These are phyloP conservation scores for Arge pagana DNA, from an alignment of 2,888 invertebrate species.

Conservation along the genomic window DNA sequence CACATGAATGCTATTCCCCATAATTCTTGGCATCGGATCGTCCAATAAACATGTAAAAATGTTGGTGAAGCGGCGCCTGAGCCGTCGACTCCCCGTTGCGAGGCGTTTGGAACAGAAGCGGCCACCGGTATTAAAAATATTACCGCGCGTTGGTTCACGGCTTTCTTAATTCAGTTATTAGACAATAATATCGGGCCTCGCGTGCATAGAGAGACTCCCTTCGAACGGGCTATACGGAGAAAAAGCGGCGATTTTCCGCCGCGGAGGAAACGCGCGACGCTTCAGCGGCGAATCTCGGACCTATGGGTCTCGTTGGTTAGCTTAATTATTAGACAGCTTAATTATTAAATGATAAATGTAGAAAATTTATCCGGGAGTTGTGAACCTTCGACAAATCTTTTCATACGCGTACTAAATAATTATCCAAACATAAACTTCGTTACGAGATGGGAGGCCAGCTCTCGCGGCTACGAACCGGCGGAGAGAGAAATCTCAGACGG, in stretches of 20 bases:
- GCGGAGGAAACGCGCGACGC: too few species aligned
- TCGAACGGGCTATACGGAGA: too few species aligned
- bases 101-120: slow-evolving; percentile 13
- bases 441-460: too few species aligned
- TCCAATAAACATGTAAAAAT: slow-evolving; percentile 16
- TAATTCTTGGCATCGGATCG: background rate
- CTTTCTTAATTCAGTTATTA: slow-evolving; percentile 17
- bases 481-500: too few species aligned
- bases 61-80: slow-evolving; percentile 5
- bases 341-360: slow-evolving; percentile 44
- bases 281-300: slow-evolving; percentile 1
- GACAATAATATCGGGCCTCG: slow-evolving; percentile 9
- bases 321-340: slow-evolving; percentile 47
- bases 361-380: too few species aligned
- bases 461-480: too few species aligned
- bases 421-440: too few species aligned
- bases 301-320: slow-evolving; percentile 16
- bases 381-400: too few species aligned
- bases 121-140: slow-evolving; percentile 17
- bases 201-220: background rate
- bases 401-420: too few species aligned
- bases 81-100: slow-evolving; percentile 11
- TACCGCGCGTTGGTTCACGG: slow-evolving; percentile 8
- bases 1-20: background rate
- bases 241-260: too few species aligned